These are phyloP conservation scores for Gari tellinella DNA, from an alignment of 2,888 invertebrate species.

Conservation along the genomic window DNA sequence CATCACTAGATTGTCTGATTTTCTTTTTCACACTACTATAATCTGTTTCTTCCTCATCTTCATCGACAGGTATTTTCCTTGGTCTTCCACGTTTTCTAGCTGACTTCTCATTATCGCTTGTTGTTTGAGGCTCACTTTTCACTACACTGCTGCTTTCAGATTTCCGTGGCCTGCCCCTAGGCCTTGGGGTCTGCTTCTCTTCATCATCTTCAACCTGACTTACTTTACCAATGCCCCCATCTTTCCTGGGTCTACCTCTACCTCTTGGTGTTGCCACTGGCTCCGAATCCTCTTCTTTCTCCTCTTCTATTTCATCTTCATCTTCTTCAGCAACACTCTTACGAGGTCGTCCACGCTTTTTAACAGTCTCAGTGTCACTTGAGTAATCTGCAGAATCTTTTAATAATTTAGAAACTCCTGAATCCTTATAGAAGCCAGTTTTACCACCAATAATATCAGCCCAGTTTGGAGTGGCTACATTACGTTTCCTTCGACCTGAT, in stretches of 20 bases:
- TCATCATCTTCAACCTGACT: neutral
- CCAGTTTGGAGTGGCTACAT: conserved; percentile 53
- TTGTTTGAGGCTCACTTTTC: too few species aligned
- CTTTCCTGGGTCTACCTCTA: neutral
- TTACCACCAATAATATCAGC: conserved; percentile 50
- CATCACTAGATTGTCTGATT: neutral
- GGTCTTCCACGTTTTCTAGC: conserved; percentile 10
- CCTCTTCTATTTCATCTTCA: conserved; percentile 4
- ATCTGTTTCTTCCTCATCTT: conserved; percentile 6
- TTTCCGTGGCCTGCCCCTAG: conserved; percentile 9
- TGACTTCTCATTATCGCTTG: neutral
- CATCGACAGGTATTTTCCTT: conserved; percentile 10
- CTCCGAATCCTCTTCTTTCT: neutral
- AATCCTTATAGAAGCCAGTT: conserved; percentile 19
- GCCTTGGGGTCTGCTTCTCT: neutral
- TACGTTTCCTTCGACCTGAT: conserved; percentile 40
- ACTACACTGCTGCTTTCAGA: neutral
- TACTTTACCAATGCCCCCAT: neutral
- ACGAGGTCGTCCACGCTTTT: neutral
- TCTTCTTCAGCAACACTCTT: neutral
- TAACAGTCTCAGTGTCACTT: too few species aligned
- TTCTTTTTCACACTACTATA: neutral
- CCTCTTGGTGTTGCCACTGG: neutral
- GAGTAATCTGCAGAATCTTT: too few species aligned
- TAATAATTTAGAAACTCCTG: too few species aligned